Base-by-base conservation (phyloP, 2,888 invertebrate genomes). In the Iselma pallidipennis region DNA sequence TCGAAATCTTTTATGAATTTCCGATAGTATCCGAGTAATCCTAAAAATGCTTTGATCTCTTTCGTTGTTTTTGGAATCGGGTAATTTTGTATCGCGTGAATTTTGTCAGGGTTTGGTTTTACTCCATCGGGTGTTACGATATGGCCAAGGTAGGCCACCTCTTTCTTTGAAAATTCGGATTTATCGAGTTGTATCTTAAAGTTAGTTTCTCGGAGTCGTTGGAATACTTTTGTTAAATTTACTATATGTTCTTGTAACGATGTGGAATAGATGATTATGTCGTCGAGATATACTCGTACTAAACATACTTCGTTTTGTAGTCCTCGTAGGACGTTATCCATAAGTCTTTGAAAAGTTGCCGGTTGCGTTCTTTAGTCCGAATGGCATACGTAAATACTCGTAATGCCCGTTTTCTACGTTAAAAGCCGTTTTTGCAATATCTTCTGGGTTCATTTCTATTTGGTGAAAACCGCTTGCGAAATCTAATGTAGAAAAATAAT, bases 371-470 rank as follows among this genome's bases (percentile, higher is more conserved):
- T 71, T 74, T 37, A 76, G 48, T 1, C 72, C 74, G 55, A 75
- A 72, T 0, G 71, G 71, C 72, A 77, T 72, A 28, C 72, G 42
- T 2, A 55, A 49, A 50, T 63, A 76, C 60, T 75, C 71, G 25
- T 70, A 68, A 55, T 75, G 74, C 5, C 74, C 71, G 28, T 70
- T 63, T 49, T 72, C 70, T 6, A 66, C 63, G 1, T 60, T 67
- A 57, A 76, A 75, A 1, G 76, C 74, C 0, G 77, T 78, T 66
- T 77, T 78, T 55, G 10, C n/a, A n/a, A n/a, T n/a, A n/a, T n/a
- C n/a, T n/a, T n/a, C n/a, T n/a, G n/a, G n/a, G n/a, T n/a, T n/a
- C n/a, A n/a, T n/a, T n/a, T n/a, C n/a, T n/a, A n/a, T n/a, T n/a
- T n/a, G n/a, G n/a, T n/a, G n/a, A n/a, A n/a, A n/a, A n/a, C n/a